Evolutionary conservation across 2,113 vertebrate species (phyloP), one percentile per base, ranked within the genome.

Genomic region (Kryptolebias marmoratus): DNA sequence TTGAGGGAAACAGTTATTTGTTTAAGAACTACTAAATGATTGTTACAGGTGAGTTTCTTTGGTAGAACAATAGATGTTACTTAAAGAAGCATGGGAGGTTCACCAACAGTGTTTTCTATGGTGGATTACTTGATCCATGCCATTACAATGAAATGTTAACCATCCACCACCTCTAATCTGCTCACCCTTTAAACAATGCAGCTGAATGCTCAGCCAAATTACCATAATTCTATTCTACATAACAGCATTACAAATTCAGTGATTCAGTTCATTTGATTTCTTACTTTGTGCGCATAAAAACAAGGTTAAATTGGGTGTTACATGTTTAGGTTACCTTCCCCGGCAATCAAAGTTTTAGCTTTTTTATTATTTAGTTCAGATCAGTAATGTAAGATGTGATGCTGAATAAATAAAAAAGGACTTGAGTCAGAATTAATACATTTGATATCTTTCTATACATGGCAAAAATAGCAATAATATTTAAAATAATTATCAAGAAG

Each of bases 261-360:
- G 84, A 87, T 82, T 85, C 80, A 81, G 61, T 88, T 88, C 65
- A 87, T 92, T 89, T 84, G 45, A 80, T 90, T 89, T 80, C 73
- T 82, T 79, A 76, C 77, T 90, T 71, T 79, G 57, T 71, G 75
- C 72, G 64, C 84, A 75, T 64, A 84, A 73, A 81, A 91, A 88
- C 71, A 83, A 75, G 86, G 82, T 89, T 89, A 73, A 89, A 91
- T 80, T 71, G 52, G 63, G 72, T 87, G 75, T 82, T 79, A 59
- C 68, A 54, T 76, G 60, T 90, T 90, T 80, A 62, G 73, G 73
- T 68, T 71, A 61, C 72, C 67, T 79, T 75, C 72, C 78, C 57
- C 75, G 64, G 57, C 60, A 68, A 42, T 53, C 42, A 42, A 48
- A 71, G 31, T 63, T 7, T 36, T 36, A 36, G 7, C 36, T 36